Evolutionary conservation across 2,113 vertebrate genomes (phyloP), one percentile per base, ranked within the genome.

Genomic region (Abramis brama): DNA sequence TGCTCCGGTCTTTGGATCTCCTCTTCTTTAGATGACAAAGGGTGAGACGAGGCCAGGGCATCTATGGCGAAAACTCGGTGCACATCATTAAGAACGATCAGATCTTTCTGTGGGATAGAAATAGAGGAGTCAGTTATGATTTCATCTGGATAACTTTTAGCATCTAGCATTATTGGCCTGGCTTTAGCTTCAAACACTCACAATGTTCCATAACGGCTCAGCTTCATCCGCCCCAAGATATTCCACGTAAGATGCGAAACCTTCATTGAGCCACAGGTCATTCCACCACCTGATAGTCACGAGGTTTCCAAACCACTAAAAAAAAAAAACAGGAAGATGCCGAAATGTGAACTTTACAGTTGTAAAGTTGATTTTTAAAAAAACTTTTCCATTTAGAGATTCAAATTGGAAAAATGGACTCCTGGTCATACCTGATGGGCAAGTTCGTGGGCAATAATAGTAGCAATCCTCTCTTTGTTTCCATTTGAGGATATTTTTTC

Each of bases 211-310:
- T 0, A 0, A 0, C 0, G 81, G 33, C 43, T 99, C 97, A 0
- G 92, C 97, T 0, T 60, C 0, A 52, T 97, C 0, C 0, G 96
- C 97, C 0, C 98, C 98, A 45, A 99, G 94, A 74, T 97, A 99
- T 86, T 98, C 95, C 27, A 98, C 97, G 0, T 99, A 99, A 1
- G 97, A 97, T 3, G 98, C 98, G 0, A 99, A 99, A 52, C 98
- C 98, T 90, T 99, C 98, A 0, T 99, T 99, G 85, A 99, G 94
- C 97, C 98, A 99, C 89, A 99, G 89, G 91, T 99, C 97, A 0
- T 97, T 99, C 98, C 98, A 99, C 98, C 98, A 99, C 1, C 27
- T 91, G 75, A 98, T 87, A 0, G 98, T 99, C 85, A 99, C 98
- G 87, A 99, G 94, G 90, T 99, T 98, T 70, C 98, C 97, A 0